Conservation (phyloP, 2,113 vertebrate species). For the Sturnus vulgaris region DNA sequence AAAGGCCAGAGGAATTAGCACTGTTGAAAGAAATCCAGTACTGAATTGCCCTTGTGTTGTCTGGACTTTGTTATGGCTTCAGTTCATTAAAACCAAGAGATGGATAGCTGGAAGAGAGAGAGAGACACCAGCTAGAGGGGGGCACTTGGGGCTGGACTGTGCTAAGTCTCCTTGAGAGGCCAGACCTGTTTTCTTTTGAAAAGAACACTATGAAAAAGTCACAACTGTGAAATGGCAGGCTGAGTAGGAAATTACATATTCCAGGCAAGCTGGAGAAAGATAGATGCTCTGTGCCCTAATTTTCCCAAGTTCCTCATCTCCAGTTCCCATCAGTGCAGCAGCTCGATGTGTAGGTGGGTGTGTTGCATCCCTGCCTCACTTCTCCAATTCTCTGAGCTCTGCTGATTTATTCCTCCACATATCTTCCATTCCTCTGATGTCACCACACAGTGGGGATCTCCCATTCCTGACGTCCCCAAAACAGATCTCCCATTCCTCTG, state of each 20-base stretch:
- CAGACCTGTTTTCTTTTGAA: neutral
- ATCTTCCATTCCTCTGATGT: neutral
- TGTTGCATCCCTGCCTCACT: neutral
- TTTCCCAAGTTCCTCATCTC: neutral
- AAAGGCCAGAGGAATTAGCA: constrained; percentile 63
- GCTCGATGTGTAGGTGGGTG: neutral
- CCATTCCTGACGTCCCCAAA: no score
- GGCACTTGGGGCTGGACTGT: neutral
- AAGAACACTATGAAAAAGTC: neutral
- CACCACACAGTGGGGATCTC: no score
- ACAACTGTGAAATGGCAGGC: neutral
- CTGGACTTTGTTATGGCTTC: constrained; percentile 52
- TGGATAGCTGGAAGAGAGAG: constrained; percentile 10
- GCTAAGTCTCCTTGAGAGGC: neutral
- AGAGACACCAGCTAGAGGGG: neutral
- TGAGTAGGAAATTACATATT: neutral
- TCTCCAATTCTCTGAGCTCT: neutral
- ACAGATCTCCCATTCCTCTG: neutral
- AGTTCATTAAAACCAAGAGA: constrained; percentile 51
- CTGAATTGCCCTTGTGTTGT: constrained; percentile 17
- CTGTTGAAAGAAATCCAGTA: constrained; percentile 53
- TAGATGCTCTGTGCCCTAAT: neutral
- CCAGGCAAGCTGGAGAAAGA: neutral
- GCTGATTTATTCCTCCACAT: neutral
- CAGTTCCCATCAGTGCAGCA: neutral